A percentile compares a stretch with the other conserved stretches of the same genome.
phyloP scores from a whole-genome alignment of 2,113 vertebrate species.

The Parotia lawesii region DNA sequence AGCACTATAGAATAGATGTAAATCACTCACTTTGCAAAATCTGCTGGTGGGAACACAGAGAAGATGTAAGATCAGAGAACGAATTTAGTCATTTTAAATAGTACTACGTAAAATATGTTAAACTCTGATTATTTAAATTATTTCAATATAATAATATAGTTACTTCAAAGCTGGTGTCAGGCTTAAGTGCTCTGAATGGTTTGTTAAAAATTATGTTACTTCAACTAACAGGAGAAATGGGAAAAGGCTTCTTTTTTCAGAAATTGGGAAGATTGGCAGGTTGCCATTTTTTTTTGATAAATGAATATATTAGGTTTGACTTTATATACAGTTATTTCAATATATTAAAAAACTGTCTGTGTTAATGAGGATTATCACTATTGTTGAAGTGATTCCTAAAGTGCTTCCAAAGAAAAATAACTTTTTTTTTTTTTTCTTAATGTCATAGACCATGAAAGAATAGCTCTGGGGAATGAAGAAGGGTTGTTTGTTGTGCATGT shows the following conservation, averaged over 20 bases:
- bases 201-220: not conserved
- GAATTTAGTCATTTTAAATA: not conserved
- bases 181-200: not conserved
- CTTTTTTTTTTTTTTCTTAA: not conserved
- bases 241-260: not conserved
- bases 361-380: not conserved
- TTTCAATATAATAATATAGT: not conserved
- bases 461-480: constrained; percentile 96
- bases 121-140: not conserved
- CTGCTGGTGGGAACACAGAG: not conserved
- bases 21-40: not conserved
- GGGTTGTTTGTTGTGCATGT: constrained; percentile 94
- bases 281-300: not conserved
- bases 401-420: not conserved
- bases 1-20: not conserved
- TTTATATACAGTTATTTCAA: not conserved
- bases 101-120: not conserved
- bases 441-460: constrained; percentile 91
- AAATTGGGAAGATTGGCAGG: not conserved
- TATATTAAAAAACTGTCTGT: not conserved
- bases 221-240: not conserved
- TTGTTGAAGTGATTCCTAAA: not conserved
- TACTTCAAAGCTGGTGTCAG: not conserved
- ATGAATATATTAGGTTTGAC: not conserved
- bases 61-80: not conserved